These are phyloP conservation scores for Tapirus terrestris DNA, from an alignment of 2,113 vertebrate species.

Conservation along the genomic window DNA sequence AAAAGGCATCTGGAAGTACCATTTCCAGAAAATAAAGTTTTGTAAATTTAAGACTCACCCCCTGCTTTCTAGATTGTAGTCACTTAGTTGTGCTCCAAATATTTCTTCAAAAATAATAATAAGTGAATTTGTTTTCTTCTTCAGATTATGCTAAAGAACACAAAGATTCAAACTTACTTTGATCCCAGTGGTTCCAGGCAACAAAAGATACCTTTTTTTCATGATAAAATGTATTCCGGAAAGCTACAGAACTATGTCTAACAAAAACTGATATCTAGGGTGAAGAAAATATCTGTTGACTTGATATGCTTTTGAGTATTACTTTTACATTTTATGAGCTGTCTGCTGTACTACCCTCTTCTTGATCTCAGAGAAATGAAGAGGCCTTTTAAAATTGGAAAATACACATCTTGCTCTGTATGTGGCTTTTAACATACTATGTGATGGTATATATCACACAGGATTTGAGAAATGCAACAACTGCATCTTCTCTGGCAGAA, in stretches of 20 bases:
- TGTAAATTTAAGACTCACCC: background rate
- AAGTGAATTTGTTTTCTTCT: background rate
- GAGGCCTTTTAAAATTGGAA: background rate
- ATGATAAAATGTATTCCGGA: constrained; percentile 10
- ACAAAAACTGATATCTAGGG: background rate
- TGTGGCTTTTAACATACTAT: constrained; percentile 49
- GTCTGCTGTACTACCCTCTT: background rate
- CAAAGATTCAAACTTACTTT: background rate
- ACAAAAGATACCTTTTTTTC: background rate
- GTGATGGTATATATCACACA: background rate
- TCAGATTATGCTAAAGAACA: background rate
- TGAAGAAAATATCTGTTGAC: background rate
- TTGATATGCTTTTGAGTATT: constrained; percentile 29
- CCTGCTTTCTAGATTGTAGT: background rate
- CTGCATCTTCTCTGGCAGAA: background rate
- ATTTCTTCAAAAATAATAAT: constrained; percentile 12
- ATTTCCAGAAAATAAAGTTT: constrained; percentile 12
- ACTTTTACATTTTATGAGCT: constrained; percentile 39
- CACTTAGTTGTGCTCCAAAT: background rate
- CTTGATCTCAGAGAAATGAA: constrained; percentile 11
- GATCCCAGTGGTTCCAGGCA: background rate
- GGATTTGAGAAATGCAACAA: constrained; percentile 41
- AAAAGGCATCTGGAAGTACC: background rate
- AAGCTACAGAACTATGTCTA: background rate
- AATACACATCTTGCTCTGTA: background rate